Evolutionary conservation across 2,797 vertebrate genomes (phyloP), one percentile per base, ranked within the genome.

Genomic region (Jordanella pulchra): DNA sequence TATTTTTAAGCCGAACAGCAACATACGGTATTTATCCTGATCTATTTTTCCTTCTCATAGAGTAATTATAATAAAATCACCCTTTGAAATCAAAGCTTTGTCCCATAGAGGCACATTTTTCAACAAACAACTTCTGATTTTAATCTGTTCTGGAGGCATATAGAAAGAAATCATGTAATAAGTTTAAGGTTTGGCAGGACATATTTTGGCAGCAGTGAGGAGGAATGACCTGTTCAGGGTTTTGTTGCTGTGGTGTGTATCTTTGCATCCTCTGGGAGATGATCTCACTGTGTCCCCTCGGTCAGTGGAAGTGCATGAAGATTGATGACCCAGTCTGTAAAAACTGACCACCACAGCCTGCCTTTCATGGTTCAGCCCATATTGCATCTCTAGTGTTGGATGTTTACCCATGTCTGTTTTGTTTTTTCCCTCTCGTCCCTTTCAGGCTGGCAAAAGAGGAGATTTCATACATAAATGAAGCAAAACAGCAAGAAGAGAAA

Each of bases 381-480:
- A 74, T 84, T 72, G 86, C 73, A 54, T 84, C 89, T 81, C 77
- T 56, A 63, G 30, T 60, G 65, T 69, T 83, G 65, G 18, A 23
- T 69, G 72, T 90, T 75, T 89, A 75, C 75, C 73, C 12, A 3
- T 47, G 55, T 67, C 56, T 63, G n/a, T n/a, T 7, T 7, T 65
- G 25, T 51, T 51, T 30, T 50, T 58, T 60, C 79, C 58, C 35
- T 66, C 65, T 55, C 25, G 45, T 54, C 45, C 48, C 69, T 58
- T 13, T 72, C 92, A 99, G 97, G 76, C 90, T 99, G 91, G 95
- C 92, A 18, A 99, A 97, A 91, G 98, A 99, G 89, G 94, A 96
- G 90, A 56, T 93, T 25, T 88, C 96, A 73, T 99, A 99, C 92
- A 95, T 95, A 88, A 96, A 92, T 13, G 97, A 99, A 93, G 94